These are phyloP conservation scores for Achroia grisella DNA, from an alignment of 1,140 invertebrate genomes.

Conservation along the genomic window DNA sequence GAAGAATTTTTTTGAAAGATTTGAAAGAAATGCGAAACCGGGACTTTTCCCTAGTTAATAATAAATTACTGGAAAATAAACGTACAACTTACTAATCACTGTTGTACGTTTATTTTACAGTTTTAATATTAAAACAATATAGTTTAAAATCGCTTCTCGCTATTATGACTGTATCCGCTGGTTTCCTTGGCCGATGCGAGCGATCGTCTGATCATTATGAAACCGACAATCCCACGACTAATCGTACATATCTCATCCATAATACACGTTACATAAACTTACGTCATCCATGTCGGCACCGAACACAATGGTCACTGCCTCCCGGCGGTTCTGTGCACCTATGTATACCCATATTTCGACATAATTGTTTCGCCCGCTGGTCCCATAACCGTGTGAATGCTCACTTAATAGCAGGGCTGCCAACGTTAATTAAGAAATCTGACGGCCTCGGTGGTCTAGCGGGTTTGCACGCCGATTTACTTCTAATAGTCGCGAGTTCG, in stretches of 20 bases:
- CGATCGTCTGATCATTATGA: constrained; percentile 34
- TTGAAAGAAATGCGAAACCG: too few species aligned
- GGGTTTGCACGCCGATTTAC: too few species aligned
- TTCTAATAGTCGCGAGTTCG: too few species aligned
- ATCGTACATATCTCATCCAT: constrained; percentile 31
- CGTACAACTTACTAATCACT: too few species aligned
- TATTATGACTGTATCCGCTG: too few species aligned
- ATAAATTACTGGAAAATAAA: too few species aligned
- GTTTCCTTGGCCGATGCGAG: not conserved
- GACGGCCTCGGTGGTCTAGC: too few species aligned
- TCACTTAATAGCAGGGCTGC: constrained; percentile 16
- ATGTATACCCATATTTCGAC: not conserved
- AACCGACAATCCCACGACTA: constrained; percentile 39
- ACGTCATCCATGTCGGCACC: constrained; percentile 12
- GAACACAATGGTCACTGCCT: constrained; percentile 30
- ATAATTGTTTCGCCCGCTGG: constrained; percentile 1
- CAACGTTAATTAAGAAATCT: constrained; percentile 13
- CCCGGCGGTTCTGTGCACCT: constrained; percentile 1
- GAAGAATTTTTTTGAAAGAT: too few species aligned
- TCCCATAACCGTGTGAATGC: constrained; percentile 17
- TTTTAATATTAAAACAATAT: too few species aligned
- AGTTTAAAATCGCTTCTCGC: too few species aligned
- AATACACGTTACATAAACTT: constrained; percentile 39
- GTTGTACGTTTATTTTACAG: too few species aligned
- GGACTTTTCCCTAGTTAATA: too few species aligned